Conservation (phyloP, 2,888 invertebrate species). For the Mythimna pallens region DNA sequence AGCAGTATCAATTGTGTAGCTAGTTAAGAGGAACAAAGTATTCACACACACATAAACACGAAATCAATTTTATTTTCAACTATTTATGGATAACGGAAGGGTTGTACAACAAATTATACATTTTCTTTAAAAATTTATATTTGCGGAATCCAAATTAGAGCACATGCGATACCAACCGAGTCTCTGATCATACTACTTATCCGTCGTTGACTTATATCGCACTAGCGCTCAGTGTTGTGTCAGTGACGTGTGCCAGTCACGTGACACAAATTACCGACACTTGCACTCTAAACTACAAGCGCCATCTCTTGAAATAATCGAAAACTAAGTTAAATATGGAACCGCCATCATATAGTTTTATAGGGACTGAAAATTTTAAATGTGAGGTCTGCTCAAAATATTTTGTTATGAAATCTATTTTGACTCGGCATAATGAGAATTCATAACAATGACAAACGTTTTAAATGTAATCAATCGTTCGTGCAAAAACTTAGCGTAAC, state of each 20-base stretch:
- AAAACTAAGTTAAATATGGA: no score
- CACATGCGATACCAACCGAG: no score
- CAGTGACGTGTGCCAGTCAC: no score
- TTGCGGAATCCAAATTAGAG: not conserved
- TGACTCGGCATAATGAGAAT: conserved; percentile 77
- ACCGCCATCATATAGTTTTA: no score
- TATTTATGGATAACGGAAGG: not conserved
- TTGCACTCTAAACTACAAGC: conserved; percentile 27
- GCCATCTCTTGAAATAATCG: conserved; percentile 52
- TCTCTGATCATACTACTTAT: no score
- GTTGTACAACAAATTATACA: not conserved
- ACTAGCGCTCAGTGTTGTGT: no score
- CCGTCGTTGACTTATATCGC: no score
- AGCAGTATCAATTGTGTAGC: not conserved
- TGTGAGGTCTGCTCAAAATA: conserved; percentile 77
- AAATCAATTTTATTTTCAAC: not conserved
- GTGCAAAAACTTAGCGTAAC: no score
- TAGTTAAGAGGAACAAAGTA: not conserved
- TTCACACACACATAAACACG: not conserved
- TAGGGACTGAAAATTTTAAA: conserved; percentile 72
- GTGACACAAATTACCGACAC: no score
- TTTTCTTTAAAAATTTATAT: not conserved
- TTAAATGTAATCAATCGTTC: no score
- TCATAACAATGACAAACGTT: conserved; percentile 64
- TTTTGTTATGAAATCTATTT: conserved; percentile 73